A percentile compares a stretch with the other conserved stretches of the same genome.
Conservation (phyloP, 2,113 vertebrate species). For the Dolichotis patagonum region DNA sequence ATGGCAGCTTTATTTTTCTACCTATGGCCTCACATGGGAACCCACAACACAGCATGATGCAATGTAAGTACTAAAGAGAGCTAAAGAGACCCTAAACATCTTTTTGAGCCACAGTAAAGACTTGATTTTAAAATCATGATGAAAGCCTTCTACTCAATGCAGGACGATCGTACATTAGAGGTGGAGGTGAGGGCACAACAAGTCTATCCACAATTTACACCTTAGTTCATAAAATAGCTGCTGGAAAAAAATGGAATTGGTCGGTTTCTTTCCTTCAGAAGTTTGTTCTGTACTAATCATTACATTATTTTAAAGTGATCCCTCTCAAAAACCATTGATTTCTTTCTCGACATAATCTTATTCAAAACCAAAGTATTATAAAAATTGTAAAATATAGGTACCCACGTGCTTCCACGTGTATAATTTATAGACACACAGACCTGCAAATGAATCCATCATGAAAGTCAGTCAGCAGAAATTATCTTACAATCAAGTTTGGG, state of each 20-base stretch:
- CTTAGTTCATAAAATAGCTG: constrained; percentile 40
- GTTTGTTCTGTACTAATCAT: constrained; percentile 69
- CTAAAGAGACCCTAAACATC: background rate
- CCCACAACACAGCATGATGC: constrained; percentile 61
- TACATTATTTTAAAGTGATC: constrained; percentile 68
- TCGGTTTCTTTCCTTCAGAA: constrained; percentile 51
- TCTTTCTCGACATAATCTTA: constrained; percentile 46
- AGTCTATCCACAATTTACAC: constrained; percentile 50
- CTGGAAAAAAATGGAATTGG: constrained; percentile 48
- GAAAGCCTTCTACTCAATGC: constrained; percentile 59
- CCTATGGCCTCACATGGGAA: constrained; percentile 75
- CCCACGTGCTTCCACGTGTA: constrained; percentile 58
- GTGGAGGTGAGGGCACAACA: background rate
- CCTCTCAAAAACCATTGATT: constrained; percentile 43
- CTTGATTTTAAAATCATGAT: constrained; percentile 57
- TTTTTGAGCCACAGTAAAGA: constrained; percentile 56
- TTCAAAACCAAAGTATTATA: constrained; percentile 69
- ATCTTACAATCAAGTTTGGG: constrained; percentile 52
- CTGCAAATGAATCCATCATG: constrained; percentile 17
- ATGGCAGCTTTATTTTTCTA: constrained; percentile 64
- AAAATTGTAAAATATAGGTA: constrained; percentile 58
- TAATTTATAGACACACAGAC: constrained; percentile 22
- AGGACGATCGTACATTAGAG: background rate
- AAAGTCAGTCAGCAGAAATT: constrained; percentile 64
- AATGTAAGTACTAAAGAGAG: constrained; percentile 51